Percentiles rank a stretch among this genome's conserved stretches.
These are phyloP conservation scores for Erinaceus europaeus DNA, from an alignment of 2,113 vertebrate species.

Conservation along the genomic window DNA sequence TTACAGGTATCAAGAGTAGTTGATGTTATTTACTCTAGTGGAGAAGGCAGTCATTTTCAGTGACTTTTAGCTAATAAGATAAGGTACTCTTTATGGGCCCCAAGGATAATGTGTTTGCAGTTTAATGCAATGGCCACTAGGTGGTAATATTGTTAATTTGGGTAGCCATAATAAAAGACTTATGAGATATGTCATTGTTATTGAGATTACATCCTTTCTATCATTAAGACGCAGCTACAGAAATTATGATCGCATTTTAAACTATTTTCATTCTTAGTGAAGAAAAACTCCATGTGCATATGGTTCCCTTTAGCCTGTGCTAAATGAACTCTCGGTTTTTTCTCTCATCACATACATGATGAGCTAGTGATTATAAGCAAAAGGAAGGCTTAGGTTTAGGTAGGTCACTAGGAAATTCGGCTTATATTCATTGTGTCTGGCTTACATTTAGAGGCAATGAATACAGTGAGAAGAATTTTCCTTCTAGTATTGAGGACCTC, in stretches of 20 bases:
- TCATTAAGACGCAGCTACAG: not conserved
- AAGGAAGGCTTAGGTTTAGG: not conserved
- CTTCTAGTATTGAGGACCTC: not conserved
- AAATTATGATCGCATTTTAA: not conserved
- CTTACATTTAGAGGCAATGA: not conserved
- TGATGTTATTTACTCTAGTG: not conserved
- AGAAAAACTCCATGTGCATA: not conserved
- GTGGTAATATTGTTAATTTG: constrained; percentile 48
- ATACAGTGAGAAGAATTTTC: not conserved
- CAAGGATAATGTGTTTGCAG: constrained; percentile 31
- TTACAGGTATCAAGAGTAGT: not conserved
- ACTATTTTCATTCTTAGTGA: not conserved
- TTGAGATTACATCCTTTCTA: not conserved
- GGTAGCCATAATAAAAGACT: not conserved
- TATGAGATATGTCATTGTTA: not conserved
- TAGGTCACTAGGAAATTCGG: not conserved
- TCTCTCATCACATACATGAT: not conserved
- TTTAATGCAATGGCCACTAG: constrained; percentile 41
- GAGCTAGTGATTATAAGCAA: constrained; percentile 7
- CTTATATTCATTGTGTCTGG: not conserved
- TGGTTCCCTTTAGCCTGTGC: not conserved
- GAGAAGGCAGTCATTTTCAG: not conserved
- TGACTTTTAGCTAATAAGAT: not conserved
- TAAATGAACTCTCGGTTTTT: not conserved
- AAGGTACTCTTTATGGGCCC: not conserved